Evolutionary conservation across 1,140 invertebrate species (phyloP).

Genomic region (Hycleus cichorii): DNA sequence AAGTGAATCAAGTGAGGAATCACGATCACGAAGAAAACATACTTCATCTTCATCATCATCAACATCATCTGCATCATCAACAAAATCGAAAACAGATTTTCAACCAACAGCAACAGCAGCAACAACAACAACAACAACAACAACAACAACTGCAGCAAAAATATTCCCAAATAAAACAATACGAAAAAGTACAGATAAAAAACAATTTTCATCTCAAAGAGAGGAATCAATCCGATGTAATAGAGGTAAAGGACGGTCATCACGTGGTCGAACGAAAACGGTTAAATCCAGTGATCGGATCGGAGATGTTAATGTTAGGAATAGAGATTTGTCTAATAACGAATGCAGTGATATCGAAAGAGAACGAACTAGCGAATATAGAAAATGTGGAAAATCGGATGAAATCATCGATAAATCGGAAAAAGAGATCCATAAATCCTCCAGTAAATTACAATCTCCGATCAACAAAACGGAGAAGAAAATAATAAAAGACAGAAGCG

Average conservation of each 20-base stretch:
- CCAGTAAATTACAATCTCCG: conserved; percentile 52
- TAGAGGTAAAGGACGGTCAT: conserved; percentile 26
- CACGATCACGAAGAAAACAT: conserved; percentile 22
- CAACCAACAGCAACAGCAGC: conserved; percentile 4
- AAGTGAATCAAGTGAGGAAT: conserved; percentile 33
- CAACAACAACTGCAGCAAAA: conserved; percentile 1
- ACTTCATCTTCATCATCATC: conserved; percentile 11
- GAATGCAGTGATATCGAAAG: conserved; percentile 42
- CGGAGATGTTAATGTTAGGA: conserved; percentile 54
- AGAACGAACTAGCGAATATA: conserved; percentile 19
- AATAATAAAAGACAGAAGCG: conserved; percentile 40
- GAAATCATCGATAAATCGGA: conserved; percentile 43
- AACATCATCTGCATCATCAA: conserved; percentile 1
- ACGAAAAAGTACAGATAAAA: conserved; percentile 29
- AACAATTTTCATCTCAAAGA: conserved; percentile 29
- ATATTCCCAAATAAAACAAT: background rate
- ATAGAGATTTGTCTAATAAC: conserved; percentile 55
- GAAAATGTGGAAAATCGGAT: conserved; percentile 33
- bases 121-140: conserved; percentile 11
- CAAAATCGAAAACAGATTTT: conserved; percentile 17
- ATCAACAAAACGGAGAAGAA: conserved; percentile 64
- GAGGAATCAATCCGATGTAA: conserved; percentile 26
- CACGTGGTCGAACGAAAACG: conserved; percentile 34
- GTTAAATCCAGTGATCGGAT: conserved; percentile 51
- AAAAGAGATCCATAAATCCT: conserved; percentile 52